Evolutionary conservation across 2,797 vertebrate species (phyloP), one percentile per base, ranked within the genome.

Genomic region (Scarus forsteni): DNA sequence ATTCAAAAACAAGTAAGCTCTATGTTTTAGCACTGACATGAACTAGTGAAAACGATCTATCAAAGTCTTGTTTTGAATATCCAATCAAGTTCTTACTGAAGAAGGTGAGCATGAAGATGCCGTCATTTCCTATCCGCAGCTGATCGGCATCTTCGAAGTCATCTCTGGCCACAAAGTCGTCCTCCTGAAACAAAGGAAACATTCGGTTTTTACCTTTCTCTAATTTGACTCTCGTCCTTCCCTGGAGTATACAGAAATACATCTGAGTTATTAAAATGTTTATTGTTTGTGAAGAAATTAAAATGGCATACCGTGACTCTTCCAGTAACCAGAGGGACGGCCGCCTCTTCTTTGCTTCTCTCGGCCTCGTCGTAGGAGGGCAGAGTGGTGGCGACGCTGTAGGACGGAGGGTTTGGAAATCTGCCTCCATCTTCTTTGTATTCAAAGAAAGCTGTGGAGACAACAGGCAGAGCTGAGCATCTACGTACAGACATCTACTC

Each of bases 91-190:
- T 92, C 98, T 98, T 95, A 99, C 98, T 98, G 93, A 99, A 99
- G 92, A 99, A 99, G 1, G 98, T 98, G 57, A 99, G 94, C 97
- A 99, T 99, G 91, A 99, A 99, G 86, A 99, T 98, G 84, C 98
- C 97, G 57, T 99, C 98, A 3, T 98, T 99, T 86, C 98, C 98
- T 94, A 99, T 98, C 83, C 97, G 95, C 91, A 99, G 95, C 92
- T 99, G 98, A 84, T 99, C 97, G 0, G 97, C 94, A 83, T 99
- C 98, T 15, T 99, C 98, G 92, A 98, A 98, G 81, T 98, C 97
- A 87, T 98, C 96, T 78, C 95, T 93, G 82, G 96, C 91, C 81
- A 97, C 95, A 79, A 99, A 98, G 81, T 99, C 98, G 0, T 99
- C 98, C 79, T 99, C 98, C 97, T 98, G 90, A 58, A 78, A 65